Evolutionary conservation across 2,888 invertebrate species (phyloP).

Genomic region (Cheilosia pagana): DNA sequence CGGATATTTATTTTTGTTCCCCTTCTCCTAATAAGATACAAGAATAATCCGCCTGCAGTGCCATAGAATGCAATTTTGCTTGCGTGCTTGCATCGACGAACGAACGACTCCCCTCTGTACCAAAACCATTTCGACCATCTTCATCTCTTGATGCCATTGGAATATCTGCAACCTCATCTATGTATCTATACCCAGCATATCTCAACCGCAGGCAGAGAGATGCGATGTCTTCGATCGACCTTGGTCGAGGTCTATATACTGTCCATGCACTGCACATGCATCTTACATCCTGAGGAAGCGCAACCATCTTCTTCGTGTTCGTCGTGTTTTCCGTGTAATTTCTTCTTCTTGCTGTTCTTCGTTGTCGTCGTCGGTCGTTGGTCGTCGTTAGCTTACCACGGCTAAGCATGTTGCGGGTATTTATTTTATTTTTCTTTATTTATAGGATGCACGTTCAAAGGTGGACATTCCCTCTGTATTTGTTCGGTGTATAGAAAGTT

Average conservation of each 20-base stretch:
- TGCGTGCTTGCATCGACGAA: constrained; percentile 23
- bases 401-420: constrained; percentile 42
- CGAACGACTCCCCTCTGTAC: not conserved
- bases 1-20: not conserved
- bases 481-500: constrained; percentile 64
- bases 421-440: constrained; percentile 45
- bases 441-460: constrained; percentile 55
- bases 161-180: constrained; percentile 54
- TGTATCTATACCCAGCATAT: constrained; percentile 48
- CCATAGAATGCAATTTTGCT: constrained; percentile 39
- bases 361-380: constrained; percentile 3
- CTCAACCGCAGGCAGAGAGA: constrained; percentile 53
- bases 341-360: constrained; percentile 29
- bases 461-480: constrained; percentile 49
- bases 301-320: constrained; percentile 35
- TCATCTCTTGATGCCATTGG: constrained; percentile 18
- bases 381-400: constrained; percentile 52
- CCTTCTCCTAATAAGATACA: not conserved
- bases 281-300: constrained; percentile 58
- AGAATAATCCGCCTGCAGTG: constrained; percentile 11
- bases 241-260: constrained; percentile 72
- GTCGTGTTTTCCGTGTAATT: constrained; percentile 47
- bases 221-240: constrained; percentile 71
- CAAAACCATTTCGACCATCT: constrained; percentile 17
- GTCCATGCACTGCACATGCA: constrained; percentile 54